Base-by-base conservation (phyloP, 1,140 invertebrate species). In the Nomia melanderi region DNA sequence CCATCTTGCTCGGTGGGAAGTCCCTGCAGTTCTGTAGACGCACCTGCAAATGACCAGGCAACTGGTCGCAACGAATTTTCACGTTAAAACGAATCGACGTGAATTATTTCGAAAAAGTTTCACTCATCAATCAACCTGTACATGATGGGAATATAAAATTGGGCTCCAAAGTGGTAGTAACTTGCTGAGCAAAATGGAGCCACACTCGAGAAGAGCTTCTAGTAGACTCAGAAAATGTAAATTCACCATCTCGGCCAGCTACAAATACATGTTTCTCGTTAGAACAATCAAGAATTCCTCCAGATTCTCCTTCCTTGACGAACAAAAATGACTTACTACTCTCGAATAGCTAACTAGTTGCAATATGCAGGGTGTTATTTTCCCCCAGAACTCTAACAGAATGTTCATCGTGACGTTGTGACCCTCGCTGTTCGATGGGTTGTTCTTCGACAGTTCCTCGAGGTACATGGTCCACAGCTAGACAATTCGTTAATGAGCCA, bases 321-420 rank as follows among this genome's bases (percentile, higher is more conserved):
- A n/a, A n/a, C n/a, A n/a, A 14, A 8, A 1, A 31, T n/a, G 36
- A 75, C 95, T 94, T 90, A 98, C 97, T 82, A 97, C 95, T 95
- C 98, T 98, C 9, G 98, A 98, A 88, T 98, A 96, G 20, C 97
- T 96, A 11, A 99, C 95, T 31, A 99, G 93, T 91, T 99, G 97
- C 41, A 99, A 91, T 77, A 99, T 96, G 67, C 96, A 97, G 0
- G 98, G 98, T 25, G 98, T 99, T 1, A 99, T 96, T 93, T 99
- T 98, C 7, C 96, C 96, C 99, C 99, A 99, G 93, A 99, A 99
- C 92, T 99, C 98, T 83, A 99, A 95, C n/a, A 99, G 93, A 81
- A 98, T 96, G 71, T 95, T 96, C 91, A 96, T 94, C 0, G 96
- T 96, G 12, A 95, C 92, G 85, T 95, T 93, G 87, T 96, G 95